Conservation (phyloP, 2,113 vertebrate genomes). For the Spermophilus dauricus region DNA sequence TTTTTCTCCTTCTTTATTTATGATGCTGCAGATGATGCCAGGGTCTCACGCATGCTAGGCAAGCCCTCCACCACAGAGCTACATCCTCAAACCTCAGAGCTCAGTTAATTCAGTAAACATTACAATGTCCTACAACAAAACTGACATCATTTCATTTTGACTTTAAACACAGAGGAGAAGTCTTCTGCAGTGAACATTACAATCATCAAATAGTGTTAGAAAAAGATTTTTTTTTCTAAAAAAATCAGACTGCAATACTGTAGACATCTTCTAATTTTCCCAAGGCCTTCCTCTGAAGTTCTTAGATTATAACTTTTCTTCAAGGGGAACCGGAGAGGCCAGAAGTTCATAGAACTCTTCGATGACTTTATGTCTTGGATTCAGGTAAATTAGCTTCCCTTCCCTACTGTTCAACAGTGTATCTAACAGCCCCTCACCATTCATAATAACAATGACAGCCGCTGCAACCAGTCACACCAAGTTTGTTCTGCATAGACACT, state of each 20-base stretch:
- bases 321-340: background rate
- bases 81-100: too few relatives aligned
- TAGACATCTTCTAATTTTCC: background rate
- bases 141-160: background rate
- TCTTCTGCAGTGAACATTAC: background rate
- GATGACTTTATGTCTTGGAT: background rate
- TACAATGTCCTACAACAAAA: background rate
- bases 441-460: background rate
- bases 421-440: background rate
- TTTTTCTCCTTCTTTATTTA: background rate
- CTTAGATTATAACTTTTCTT: background rate
- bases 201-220: background rate
- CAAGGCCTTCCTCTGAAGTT: background rate
- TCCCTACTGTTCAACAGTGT: background rate
- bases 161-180: background rate
- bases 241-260: background rate
- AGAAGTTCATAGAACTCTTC: background rate
- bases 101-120: background rate
- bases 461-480: background rate
- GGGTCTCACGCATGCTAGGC: background rate
- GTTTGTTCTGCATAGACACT: background rate
- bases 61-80: background rate
- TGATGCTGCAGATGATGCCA: background rate
- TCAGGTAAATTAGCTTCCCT: background rate
- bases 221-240: background rate